Percentiles rank a stretch among this genome's conserved stretches.
Evolutionary conservation across 2,888 invertebrate species (phyloP).

Genomic region (Ophioninae sp.): DNA sequence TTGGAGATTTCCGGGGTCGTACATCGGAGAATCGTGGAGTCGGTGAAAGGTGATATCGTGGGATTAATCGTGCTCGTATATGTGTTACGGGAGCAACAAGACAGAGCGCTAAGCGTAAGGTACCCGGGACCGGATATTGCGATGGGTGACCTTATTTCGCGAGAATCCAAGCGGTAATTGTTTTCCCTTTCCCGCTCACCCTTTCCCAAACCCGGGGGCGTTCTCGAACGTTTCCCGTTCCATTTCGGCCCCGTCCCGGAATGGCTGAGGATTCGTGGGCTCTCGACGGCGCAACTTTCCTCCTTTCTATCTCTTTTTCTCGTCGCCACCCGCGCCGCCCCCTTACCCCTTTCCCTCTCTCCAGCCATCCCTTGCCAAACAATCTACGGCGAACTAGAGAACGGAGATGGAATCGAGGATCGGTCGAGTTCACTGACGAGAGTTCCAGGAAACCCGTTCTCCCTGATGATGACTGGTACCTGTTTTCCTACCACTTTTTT

Average conservation of each 20-base stretch:
- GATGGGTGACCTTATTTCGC: conserved; percentile 68
- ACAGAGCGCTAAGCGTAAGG: conserved; percentile 26
- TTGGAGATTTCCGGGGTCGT: not conserved
- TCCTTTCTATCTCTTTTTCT: not conserved
- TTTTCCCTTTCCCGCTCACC: conserved; percentile 56
- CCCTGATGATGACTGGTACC: conserved; percentile 51
- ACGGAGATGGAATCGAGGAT: conserved; percentile 50
- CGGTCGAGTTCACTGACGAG: not conserved
- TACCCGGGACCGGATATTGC: conserved; percentile 64
- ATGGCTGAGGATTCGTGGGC: conserved; percentile 25
- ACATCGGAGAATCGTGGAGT: not conserved
- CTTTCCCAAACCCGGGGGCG: conserved; percentile 24
- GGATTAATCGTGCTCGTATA: not conserved
- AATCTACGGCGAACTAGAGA: conserved; percentile 54
- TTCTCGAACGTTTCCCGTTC: conserved; percentile 22
- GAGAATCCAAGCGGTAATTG: conserved; percentile 70
- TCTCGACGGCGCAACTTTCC: conserved; percentile 23
- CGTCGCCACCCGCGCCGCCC: not conserved
- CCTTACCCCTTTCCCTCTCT: conserved; percentile 1
- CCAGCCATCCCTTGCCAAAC: conserved; percentile 49
- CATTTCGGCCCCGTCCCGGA: conserved; percentile 3
- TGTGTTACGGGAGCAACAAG: conserved; percentile 34
- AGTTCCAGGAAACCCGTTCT: conserved; percentile 58
- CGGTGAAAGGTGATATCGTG: conserved; percentile 5
- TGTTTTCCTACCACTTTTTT: conserved; percentile 62